A percentile compares a stretch with the other conserved stretches of the same genome.
Conservation (phyloP, 2,113 vertebrate genomes). For the Nibea coibor region DNA sequence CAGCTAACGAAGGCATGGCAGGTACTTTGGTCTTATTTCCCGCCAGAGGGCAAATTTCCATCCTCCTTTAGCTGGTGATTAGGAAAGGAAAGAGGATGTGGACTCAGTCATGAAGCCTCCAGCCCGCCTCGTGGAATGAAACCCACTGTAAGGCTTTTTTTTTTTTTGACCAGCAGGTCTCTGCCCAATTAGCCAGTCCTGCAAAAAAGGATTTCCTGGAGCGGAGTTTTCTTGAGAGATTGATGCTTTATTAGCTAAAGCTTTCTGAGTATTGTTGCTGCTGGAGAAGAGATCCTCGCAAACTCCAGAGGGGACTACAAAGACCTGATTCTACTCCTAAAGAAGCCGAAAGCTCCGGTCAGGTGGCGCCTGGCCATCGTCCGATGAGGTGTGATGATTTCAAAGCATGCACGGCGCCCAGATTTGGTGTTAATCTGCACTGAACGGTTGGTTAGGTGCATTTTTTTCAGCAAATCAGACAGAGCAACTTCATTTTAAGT, state of each 20-base stretch:
- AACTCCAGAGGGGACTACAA: slow-evolving; percentile 36
- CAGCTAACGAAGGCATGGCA: slow-evolving; percentile 61
- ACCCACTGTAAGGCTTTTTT: slow-evolving; percentile 11
- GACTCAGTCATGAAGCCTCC: slow-evolving; percentile 33
- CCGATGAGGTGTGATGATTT: slow-evolving; percentile 40
- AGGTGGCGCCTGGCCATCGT: slow-evolving; percentile 30
- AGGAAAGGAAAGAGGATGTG: slow-evolving; percentile 42
- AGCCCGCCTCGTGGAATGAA: background rate
- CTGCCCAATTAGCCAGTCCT: slow-evolving; percentile 58
- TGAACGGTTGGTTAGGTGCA: slow-evolving; percentile 50
- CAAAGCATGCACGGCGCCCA: slow-evolving; percentile 28
- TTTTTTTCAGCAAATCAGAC: slow-evolving; percentile 57
- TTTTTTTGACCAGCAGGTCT: slow-evolving; percentile 26
- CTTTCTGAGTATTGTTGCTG: slow-evolving; percentile 33
- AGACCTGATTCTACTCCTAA: slow-evolving; percentile 14
- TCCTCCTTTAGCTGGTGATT: slow-evolving; percentile 67
- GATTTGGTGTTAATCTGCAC: slow-evolving; percentile 29
- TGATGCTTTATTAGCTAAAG: slow-evolving; percentile 56
- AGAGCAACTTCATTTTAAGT: slow-evolving; percentile 25
- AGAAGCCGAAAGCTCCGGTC: slow-evolving; percentile 2
- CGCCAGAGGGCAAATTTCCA: slow-evolving; percentile 61
- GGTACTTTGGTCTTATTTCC: slow-evolving; percentile 56
- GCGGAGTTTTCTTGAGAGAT: slow-evolving; percentile 29
- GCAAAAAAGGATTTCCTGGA: slow-evolving; percentile 37
- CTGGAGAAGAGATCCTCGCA: background rate